A percentile compares a stretch with the other conserved stretches of the same genome.
These are phyloP conservation scores for Pocota personata DNA, from an alignment of 2,888 invertebrate species.

Conservation along the genomic window DNA sequence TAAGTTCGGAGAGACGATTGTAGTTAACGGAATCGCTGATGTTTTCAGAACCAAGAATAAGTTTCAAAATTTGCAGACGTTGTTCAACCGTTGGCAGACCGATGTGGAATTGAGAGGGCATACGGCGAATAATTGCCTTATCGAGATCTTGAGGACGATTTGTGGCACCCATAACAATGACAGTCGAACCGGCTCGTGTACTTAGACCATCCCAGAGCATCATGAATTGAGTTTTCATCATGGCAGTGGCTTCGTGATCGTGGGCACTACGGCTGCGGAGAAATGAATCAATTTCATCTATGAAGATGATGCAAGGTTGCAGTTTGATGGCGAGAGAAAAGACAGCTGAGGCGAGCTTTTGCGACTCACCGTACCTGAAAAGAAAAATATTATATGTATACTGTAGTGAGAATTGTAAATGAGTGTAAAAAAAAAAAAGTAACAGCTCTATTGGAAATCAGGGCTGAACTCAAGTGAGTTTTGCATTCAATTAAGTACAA, in stretches of 20 bases:
- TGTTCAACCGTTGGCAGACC: conserved; percentile 88
- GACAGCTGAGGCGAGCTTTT: conserved; percentile 96
- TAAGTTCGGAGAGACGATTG: conserved; percentile 86
- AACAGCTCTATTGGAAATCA: neutral
- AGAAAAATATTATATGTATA: neutral
- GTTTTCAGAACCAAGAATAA: conserved; percentile 89
- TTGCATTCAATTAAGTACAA: no score
- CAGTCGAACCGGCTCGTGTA: conserved; percentile 91
- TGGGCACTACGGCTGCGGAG: conserved; percentile 92
- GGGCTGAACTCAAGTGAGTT: no score
- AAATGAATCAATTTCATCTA: conserved; percentile 99
- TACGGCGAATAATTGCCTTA: conserved; percentile 94
- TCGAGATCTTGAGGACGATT: conserved; percentile 97
- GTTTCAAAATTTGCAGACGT: conserved; percentile 87
- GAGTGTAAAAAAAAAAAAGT: neutral
- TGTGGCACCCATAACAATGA: conserved; percentile 97
- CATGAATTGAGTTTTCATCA: conserved; percentile 99
- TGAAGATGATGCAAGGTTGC: conserved; percentile 93
- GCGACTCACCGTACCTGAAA: conserved; percentile 93
- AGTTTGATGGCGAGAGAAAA: conserved; percentile 95
- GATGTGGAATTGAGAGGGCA: conserved; percentile 95
- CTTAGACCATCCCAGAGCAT: conserved; percentile 98
- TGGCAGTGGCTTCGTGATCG: conserved; percentile 98
- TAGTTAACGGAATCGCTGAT: conserved; percentile 88
- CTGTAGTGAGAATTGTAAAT: neutral